A percentile compares a stretch with the other conserved stretches of the same genome.
Evolutionary conservation across 2,797 vertebrate genomes (phyloP).

Genomic region (Premnoplex brunnescens): DNA sequence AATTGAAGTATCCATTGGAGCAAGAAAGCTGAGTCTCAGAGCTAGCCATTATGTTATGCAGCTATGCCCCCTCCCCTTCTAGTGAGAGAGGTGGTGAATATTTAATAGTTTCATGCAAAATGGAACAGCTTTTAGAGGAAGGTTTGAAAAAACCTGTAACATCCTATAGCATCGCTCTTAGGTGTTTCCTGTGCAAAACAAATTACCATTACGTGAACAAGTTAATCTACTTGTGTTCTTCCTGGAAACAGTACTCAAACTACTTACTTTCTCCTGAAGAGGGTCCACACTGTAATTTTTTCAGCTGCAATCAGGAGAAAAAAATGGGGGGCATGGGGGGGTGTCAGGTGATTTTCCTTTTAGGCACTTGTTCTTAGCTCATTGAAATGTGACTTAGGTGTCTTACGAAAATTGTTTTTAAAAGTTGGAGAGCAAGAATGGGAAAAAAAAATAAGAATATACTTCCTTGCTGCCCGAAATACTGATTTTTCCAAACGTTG

Average conservation of each 20-base stretch:
- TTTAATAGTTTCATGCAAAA: constrained; percentile 47
- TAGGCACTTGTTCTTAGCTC: background rate
- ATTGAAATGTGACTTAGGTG: background rate
- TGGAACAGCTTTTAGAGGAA: background rate
- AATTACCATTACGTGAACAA: background rate
- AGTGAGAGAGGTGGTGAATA: background rate
- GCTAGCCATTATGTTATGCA: background rate
- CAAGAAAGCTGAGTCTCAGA: constrained; percentile 28
- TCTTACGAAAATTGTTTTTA: background rate
- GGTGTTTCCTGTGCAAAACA: background rate
- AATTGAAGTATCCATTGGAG: constrained; percentile 32
- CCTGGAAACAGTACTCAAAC: background rate
- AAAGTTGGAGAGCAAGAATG: background rate
- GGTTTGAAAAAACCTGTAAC: background rate
- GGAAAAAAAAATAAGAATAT: background rate
- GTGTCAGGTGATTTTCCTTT: background rate
- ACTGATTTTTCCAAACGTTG: constrained; percentile 10
- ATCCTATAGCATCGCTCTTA: background rate
- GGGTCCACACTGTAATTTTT: background rate
- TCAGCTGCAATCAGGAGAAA: background rate
- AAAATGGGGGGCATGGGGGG: rapidly evolving
- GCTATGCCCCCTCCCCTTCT: background rate
- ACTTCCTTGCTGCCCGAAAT: background rate
- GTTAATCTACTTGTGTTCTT: background rate
- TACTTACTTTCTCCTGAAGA: background rate